Base-by-base conservation (phyloP, 1,140 invertebrate genomes). In the Drosophila navojoa region DNA sequence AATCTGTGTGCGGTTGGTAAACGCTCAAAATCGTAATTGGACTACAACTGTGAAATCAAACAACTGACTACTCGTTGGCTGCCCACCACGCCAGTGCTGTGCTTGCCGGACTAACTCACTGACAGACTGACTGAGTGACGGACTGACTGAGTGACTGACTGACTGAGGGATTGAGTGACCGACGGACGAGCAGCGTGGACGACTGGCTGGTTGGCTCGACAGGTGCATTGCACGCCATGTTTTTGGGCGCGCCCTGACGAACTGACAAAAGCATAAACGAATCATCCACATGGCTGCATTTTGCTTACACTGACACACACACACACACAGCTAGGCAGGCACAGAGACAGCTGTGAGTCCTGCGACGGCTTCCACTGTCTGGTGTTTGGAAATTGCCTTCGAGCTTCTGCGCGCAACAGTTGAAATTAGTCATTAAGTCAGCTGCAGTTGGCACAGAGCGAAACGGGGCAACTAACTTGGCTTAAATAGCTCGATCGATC, bases 251-350 rank as follows among this genome's bases (percentile, higher is more conserved):
- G 60, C 71, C 76, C 84, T 87, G 84, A 82, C 84, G 84, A 66
- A 85, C 81, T 79, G 89, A 91, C 90, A 91, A 91, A 91, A 76
- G 80, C 79, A 90, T 91, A 91, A 91, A 73, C 90, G 86, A 90
- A 91, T 91, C 90, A 91, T 91, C 50, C 75, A 89, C 86, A 81
- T 91, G 90, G 90, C 69, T 91, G 86, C 76, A 68, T 80, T 81
- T 91, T 68, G 64, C 66, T 57, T 47, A 49, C 59, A 64, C 19
- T 42, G 22, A 68, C 10, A 58, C 22, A 53, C 9, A 27, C 40
- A 47, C 32, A 32, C 3, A 32, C 22, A 45, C 27, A 2, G 10
- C 0, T 13, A 13, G 11, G 4, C 42, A 44, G 42, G n/a, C 13
- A 15, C 3, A 15, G n/a, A 45, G 42, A 16, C 4, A 15, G 42